These are phyloP conservation scores for Electrophaes corylata DNA, from an alignment of 2,888 invertebrate species.

Conservation along the genomic window DNA sequence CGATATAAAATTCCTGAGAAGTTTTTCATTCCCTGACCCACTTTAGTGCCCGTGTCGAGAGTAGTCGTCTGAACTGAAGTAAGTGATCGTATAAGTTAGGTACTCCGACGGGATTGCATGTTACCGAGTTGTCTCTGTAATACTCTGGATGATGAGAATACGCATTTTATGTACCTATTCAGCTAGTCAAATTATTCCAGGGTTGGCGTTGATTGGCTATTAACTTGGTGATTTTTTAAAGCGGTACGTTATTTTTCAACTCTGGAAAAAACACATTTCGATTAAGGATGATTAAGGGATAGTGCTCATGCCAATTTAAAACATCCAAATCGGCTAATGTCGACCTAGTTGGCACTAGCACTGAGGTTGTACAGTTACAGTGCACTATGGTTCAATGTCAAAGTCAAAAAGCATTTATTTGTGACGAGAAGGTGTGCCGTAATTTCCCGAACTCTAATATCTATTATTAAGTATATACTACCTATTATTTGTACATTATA, in stretches of 20 bases:
- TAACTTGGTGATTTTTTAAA: not conserved
- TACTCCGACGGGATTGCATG: not conserved
- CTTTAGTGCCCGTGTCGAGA: not conserved
- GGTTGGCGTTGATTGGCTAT: not conserved
- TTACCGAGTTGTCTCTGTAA: not conserved
- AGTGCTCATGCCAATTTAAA: constrained; percentile 5
- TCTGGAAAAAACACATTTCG: not conserved
- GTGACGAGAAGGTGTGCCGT: no score
- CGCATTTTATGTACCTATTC: not conserved
- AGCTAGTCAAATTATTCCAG: not conserved
- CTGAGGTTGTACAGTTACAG: not conserved
- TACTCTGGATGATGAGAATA: not conserved
- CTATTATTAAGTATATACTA: no score
- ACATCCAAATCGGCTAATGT: not conserved
- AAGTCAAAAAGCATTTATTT: no score
- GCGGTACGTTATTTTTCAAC: not conserved
- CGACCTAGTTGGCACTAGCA: constrained; percentile 25
- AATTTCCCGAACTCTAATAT: no score
- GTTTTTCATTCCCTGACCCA: constrained; percentile 8
- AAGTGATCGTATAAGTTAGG: not conserved
- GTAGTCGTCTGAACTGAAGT: not conserved
- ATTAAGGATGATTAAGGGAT: not conserved
- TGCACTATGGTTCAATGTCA: no score
- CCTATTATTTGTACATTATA: no score
- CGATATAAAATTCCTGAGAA: constrained; percentile 4